These are phyloP conservation scores for Neoarius graeffei DNA, from an alignment of 2,113 vertebrate species.

Conservation along the genomic window DNA sequence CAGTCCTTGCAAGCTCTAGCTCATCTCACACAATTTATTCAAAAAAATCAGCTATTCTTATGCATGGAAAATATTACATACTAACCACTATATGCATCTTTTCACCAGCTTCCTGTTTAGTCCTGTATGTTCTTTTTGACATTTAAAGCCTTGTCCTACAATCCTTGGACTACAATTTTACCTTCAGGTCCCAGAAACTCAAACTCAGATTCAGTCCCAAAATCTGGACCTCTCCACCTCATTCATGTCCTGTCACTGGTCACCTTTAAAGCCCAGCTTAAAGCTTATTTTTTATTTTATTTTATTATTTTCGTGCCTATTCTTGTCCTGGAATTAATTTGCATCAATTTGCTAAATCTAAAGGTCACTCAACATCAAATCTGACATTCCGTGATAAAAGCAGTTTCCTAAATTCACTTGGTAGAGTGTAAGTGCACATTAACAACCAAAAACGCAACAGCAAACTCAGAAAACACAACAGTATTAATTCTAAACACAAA, in stretches of 20 bases:
- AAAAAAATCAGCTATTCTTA: background rate
- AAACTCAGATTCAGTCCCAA: background rate
- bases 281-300: background rate
- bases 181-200: background rate
- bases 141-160: background rate
- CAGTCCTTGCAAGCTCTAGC: background rate
- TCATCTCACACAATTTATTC: background rate
- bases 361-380: constrained; percentile 8
- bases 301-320: background rate
- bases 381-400: constrained; percentile 1
- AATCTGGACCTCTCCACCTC: background rate
- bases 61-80: background rate
- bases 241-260: background rate
- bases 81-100: background rate
- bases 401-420: background rate
- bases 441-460: background rate
- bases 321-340: constrained; percentile 10
- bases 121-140: background rate
- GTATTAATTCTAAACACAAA: background rate
- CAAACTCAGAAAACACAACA: background rate
- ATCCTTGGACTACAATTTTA: background rate
- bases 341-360: constrained; percentile 1
- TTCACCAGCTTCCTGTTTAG: background rate
- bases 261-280: background rate
- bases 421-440: background rate